These are phyloP conservation scores for Hemiprocne comata DNA, from an alignment of 2,113 vertebrate species.

Conservation along the genomic window DNA sequence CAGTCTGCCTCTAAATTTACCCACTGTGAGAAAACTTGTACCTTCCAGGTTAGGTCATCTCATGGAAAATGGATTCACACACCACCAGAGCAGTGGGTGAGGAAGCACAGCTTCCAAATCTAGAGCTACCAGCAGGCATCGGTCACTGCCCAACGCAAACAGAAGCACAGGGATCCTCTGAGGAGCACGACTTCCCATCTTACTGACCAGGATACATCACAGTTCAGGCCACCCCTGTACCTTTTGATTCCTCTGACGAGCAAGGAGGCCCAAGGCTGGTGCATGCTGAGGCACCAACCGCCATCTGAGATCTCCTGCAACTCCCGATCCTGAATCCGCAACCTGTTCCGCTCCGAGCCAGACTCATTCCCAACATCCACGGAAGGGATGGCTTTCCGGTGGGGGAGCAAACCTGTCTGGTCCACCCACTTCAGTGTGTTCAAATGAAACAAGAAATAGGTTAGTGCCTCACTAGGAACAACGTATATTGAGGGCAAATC, in stretches of 20 bases:
- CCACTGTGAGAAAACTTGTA: neutral
- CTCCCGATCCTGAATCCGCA: conserved; percentile 92
- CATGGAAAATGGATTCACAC: neutral
- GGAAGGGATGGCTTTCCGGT: conserved; percentile 47
- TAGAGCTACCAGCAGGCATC: neutral
- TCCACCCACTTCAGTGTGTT: conserved; percentile 86
- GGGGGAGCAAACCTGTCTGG: conserved; percentile 64
- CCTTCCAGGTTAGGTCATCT: neutral
- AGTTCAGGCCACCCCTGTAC: conserved; percentile 56
- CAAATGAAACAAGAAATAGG: neutral
- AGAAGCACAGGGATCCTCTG: neutral
- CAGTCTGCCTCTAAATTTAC: neutral
- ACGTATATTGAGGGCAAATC: neutral
- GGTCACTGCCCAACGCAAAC: neutral
- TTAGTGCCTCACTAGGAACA: neutral
- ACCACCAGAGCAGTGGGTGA: neutral
- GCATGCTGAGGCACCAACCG: conserved; percentile 97
- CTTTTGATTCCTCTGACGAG: conserved; percentile 92
- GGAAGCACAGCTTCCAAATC: neutral
- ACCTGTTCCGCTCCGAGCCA: conserved; percentile 68
- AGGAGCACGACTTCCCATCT: neutral
- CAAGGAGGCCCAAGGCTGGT: conserved; percentile 97
- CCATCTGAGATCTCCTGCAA: conserved; percentile 93
- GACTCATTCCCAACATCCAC: neutral
- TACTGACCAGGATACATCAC: neutral